Percentiles rank a stretch among this genome's conserved stretches.
Conservation (phyloP, 1,140 invertebrate species). For the Bombus turneri region DNA sequence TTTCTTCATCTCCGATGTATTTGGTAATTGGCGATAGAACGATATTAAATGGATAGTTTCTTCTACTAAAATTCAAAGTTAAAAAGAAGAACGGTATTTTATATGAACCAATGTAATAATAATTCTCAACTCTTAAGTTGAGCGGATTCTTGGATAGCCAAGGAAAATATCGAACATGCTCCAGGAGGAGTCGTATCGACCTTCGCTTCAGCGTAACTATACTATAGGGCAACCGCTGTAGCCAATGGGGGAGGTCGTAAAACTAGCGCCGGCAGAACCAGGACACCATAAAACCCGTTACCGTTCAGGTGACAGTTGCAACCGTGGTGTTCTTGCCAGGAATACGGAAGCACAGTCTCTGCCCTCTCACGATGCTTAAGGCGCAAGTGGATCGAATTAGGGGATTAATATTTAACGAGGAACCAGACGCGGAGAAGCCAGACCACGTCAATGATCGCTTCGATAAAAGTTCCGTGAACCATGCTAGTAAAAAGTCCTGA, state of each 20-base stretch:
- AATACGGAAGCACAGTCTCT: slow-evolving; percentile 23
- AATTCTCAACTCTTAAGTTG: not conserved
- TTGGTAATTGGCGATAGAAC: not conserved
- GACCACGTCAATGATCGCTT: not conserved
- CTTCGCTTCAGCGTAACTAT: slow-evolving; percentile 23
- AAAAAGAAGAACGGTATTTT: not conserved
- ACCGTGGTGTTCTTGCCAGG: slow-evolving; percentile 36
- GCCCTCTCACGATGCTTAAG: slow-evolving; percentile 13
- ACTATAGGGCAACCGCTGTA: slow-evolving; percentile 47
- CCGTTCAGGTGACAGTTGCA: slow-evolving; percentile 49
- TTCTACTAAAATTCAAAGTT: not conserved
- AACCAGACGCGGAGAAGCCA: not conserved
- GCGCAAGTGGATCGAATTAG: slow-evolving; percentile 23
- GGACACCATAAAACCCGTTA: slow-evolving; percentile 45
- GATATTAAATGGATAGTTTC: not conserved
- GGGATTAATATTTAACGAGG: slow-evolving; percentile 30
- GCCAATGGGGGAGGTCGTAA: slow-evolving; percentile 53
- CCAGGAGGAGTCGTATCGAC: slow-evolving; percentile 34
- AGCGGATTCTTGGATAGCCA: not conserved
- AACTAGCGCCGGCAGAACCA: slow-evolving; percentile 46
- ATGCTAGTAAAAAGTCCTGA: not conserved
- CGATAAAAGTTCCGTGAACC: not conserved
- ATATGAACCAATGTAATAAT: not conserved
- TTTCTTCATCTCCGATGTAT: no score
- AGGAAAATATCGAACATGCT: slow-evolving; percentile 29